Conservation (phyloP, 2,888 invertebrate species). For the Platypus cylindrus region DNA sequence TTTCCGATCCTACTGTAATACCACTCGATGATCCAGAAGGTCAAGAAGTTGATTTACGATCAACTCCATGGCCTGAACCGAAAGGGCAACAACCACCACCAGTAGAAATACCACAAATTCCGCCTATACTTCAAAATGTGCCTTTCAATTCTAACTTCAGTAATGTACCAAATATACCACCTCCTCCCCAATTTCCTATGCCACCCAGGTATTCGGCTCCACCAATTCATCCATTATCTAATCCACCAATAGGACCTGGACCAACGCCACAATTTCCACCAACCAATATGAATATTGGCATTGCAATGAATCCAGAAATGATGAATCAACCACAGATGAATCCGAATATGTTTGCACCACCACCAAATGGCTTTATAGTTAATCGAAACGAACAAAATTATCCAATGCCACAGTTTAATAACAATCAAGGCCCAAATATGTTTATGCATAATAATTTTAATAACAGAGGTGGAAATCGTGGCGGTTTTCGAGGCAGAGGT, state of each 20-base stretch:
- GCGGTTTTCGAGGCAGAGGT: conserved; percentile 22
- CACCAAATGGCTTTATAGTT: conserved; percentile 16
- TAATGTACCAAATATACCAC: conserved; percentile 36
- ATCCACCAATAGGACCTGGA: conserved; percentile 15
- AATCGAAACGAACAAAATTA: conserved; percentile 16
- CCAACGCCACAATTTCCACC: conserved; percentile 26
- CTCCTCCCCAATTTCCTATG: conserved; percentile 22
- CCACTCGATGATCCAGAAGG: conserved; percentile 83
- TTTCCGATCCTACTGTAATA: conserved; percentile 68
- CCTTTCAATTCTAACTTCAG: conserved; percentile 32
- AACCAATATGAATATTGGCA: conserved; percentile 33
- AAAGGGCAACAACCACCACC: conserved; percentile 47
- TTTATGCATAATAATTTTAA: conserved; percentile 32
- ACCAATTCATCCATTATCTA: no score
- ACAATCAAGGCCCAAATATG: conserved; percentile 15
- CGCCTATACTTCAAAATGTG: conserved; percentile 40
- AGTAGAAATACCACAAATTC: conserved; percentile 28
- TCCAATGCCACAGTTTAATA: conserved; percentile 20
- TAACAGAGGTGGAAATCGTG: conserved; percentile 25
- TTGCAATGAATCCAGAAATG: conserved; percentile 29
- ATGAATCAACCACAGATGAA: conserved; percentile 28
- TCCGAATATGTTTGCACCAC: conserved; percentile 36
- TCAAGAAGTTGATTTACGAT: conserved; percentile 68
- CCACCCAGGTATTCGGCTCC: conserved; percentile 21
- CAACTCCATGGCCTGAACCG: conserved; percentile 74